Evolutionary conservation across 2,888 invertebrate genomes (phyloP).

Genomic region (Idaea dimidiata): DNA sequence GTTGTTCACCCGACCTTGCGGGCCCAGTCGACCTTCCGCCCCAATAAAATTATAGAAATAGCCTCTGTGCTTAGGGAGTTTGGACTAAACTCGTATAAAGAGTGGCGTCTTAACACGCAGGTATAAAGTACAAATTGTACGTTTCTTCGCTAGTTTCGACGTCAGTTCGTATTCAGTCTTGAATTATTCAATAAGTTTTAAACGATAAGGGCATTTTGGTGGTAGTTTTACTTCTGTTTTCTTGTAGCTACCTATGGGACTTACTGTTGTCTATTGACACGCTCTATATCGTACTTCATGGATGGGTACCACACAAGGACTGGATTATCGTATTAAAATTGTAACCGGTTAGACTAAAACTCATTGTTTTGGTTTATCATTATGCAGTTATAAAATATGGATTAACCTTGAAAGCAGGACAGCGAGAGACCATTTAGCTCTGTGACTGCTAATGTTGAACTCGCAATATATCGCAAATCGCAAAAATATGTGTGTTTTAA

Average conservation of each 20-base stretch:
- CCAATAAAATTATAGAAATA: constrained; percentile 25
- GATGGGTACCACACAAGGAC: too few relatives aligned
- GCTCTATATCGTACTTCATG: too few relatives aligned
- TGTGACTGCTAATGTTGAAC: too few relatives aligned
- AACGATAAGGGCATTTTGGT: background rate
- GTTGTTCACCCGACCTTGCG: constrained; percentile 38
- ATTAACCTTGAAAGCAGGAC: too few relatives aligned
- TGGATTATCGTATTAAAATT: too few relatives aligned
- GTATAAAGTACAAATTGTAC: constrained; percentile 3
- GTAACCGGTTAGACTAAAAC: too few relatives aligned
- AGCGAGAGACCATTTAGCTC: too few relatives aligned
- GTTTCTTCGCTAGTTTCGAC: background rate
- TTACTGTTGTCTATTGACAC: background rate
- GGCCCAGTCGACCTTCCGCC: constrained; percentile 21
- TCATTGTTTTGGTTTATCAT: too few relatives aligned
- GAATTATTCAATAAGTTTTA: background rate
- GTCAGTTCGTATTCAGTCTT: background rate
- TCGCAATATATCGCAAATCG: too few relatives aligned
- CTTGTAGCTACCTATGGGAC: background rate
- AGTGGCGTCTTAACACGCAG: constrained; percentile 2
- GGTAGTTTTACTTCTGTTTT: background rate
- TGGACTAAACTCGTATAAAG: constrained; percentile 5
- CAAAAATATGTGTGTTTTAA: too few relatives aligned
- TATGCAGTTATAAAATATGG: too few relatives aligned
- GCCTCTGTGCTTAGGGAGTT: constrained; percentile 19